A percentile compares a stretch with the other conserved stretches of the same genome.
Conservation (phyloP, 2,113 vertebrate species). For the Ceyx margarethae region DNA sequence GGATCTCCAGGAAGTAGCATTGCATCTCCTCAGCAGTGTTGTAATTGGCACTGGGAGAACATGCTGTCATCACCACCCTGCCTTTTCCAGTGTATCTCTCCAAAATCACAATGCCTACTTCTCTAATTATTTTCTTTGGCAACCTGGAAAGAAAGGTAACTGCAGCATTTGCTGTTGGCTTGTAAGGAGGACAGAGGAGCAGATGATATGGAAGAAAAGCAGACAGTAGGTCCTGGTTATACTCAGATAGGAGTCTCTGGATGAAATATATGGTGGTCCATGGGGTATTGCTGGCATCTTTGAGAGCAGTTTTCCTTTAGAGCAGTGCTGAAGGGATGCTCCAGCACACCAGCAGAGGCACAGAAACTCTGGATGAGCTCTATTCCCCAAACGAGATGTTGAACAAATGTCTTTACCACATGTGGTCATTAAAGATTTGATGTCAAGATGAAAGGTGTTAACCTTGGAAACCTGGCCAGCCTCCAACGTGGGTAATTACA, state of each 20-base stretch:
- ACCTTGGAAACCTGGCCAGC: slow-evolving; percentile 6
- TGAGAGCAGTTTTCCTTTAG: not conserved
- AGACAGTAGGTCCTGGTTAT: not conserved
- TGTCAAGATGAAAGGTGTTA: slow-evolving; percentile 46
- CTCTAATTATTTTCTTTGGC: slow-evolving; percentile 50
- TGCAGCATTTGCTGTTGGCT: not conserved
- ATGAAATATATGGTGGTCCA: not conserved
- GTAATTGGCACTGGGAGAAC: slow-evolving; percentile 14
- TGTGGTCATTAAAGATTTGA: slow-evolving; percentile 41
- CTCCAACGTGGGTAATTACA: not conserved
- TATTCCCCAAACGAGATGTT: not conserved
- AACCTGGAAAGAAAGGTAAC: slow-evolving; percentile 3
- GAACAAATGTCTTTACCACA: slow-evolving; percentile 38
- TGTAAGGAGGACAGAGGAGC: not conserved
- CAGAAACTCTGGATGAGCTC: not conserved
- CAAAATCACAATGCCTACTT: slow-evolving; percentile 39
- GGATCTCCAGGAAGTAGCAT: not conserved
- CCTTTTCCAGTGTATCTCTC: slow-evolving; percentile 6
- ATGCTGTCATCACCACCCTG: slow-evolving; percentile 23
- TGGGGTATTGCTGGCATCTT: not conserved
- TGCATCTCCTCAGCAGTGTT: slow-evolving; percentile 25
- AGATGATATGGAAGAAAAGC: not conserved
- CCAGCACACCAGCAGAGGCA: not conserved
- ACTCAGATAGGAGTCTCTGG: not conserved
- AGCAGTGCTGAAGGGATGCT: not conserved